These are phyloP conservation scores for Rhinoderma darwinii DNA, from an alignment of 2,113 vertebrate species.

Conservation along the genomic window DNA sequence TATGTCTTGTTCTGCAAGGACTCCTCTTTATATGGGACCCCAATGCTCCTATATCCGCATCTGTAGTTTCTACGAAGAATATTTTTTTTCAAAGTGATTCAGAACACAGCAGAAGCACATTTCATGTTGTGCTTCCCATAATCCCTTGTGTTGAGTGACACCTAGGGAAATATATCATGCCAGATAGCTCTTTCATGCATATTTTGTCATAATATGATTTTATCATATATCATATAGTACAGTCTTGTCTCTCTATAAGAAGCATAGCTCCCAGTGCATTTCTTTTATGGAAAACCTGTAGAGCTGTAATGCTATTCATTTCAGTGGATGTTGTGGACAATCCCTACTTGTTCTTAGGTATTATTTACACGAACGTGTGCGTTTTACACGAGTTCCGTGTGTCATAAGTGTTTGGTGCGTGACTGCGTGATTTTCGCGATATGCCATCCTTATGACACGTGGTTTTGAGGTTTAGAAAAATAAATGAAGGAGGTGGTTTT, in stretches of 20 bases:
- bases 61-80: background rate
- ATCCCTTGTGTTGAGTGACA: background rate
- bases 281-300: conserved; percentile 20
- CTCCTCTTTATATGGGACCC: too few species aligned
- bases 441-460: too few species aligned
- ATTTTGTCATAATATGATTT: background rate
- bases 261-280: background rate
- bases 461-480: too few species aligned
- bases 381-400: too few species aligned
- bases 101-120: background rate
- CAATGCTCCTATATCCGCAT: background rate
- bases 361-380: too few species aligned
- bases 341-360: too few species aligned
- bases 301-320: background rate
- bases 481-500: too few species aligned
- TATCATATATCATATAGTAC: background rate
- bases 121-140: background rate
- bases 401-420: too few species aligned
- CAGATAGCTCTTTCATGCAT: background rate
- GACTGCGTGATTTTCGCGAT: too few species aligned
- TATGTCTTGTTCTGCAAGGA: too few species aligned
- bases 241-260: background rate
- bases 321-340: background rate
- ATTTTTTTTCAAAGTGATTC: background rate
- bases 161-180: background rate